Evolutionary conservation across 2,797 vertebrate genomes (phyloP).

Genomic region (Otolemur crassicaudatus): DNA sequence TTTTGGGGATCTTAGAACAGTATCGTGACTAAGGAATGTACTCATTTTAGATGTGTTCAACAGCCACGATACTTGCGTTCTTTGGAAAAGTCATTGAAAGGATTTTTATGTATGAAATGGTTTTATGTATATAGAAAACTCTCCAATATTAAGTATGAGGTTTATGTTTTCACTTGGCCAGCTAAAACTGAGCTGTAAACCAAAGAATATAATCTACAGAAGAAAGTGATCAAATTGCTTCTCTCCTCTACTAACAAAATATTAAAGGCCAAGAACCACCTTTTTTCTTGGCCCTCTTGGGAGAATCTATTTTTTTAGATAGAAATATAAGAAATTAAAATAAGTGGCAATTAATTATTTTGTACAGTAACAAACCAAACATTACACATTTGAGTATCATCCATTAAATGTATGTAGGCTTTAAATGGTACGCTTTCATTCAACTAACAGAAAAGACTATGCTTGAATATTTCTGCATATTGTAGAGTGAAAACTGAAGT

Average conservation of each 20-base stretch:
- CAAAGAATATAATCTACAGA: not conserved
- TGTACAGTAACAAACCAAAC: not conserved
- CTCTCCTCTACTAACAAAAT: constrained; percentile 7
- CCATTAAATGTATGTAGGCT: not conserved
- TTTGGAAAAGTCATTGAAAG: not conserved
- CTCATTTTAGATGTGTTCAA: constrained; percentile 36
- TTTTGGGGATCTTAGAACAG: not conserved
- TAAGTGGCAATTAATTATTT: constrained; percentile 51
- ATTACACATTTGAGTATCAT: not conserved
- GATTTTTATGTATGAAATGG: not conserved
- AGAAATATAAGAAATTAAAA: constrained; percentile 51
- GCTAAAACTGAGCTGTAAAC: constrained; percentile 32
- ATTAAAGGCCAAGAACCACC: not conserved
- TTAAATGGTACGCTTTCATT: not conserved
- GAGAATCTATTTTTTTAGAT: constrained; percentile 13
- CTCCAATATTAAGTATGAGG: not conserved
- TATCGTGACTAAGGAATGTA: constrained; percentile 11
- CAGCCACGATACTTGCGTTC: not conserved
- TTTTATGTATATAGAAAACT: not conserved
- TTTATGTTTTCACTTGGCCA: constrained; percentile 5
- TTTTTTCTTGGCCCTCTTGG: not conserved
- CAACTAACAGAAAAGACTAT: not conserved
- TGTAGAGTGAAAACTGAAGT: constrained; percentile 23
- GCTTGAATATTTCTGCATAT: constrained; percentile 1
- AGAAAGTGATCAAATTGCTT: constrained; percentile 25